phyloP scores from a whole-genome alignment of 2,797 vertebrate species.

The Chelon auratus region DNA sequence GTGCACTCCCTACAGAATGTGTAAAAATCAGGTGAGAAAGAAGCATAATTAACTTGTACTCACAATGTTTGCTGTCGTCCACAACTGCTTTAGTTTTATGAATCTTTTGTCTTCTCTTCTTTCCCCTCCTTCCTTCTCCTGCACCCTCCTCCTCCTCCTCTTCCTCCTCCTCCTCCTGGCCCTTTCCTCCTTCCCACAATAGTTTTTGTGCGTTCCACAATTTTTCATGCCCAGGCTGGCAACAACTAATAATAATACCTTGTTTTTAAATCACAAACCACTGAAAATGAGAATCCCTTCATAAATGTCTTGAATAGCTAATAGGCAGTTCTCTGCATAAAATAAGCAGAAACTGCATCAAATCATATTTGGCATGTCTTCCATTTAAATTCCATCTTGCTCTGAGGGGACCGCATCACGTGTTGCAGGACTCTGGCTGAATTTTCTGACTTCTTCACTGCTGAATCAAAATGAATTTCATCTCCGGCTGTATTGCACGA shows the following conservation, averaged over 20 bases:
- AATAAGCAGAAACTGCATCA: neutral
- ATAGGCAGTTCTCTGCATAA: too few relatives aligned
- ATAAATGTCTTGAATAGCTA: too few relatives aligned
- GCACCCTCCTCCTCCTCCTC: constrained; percentile 37
- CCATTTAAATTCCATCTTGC: neutral
- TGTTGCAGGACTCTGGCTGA: too few relatives aligned
- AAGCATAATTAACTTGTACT: constrained; percentile 72
- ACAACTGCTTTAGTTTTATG: constrained; percentile 77
- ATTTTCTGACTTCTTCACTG: too few relatives aligned
- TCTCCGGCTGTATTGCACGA: too few relatives aligned
- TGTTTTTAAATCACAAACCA: too few relatives aligned
- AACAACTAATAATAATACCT: too few relatives aligned
- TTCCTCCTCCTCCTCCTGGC: constrained; percentile 41
- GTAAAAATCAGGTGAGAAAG: constrained; percentile 51
- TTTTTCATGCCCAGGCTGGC: constrained; percentile 20
- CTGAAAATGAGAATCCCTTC: too few relatives aligned
- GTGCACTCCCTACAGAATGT: constrained; percentile 31
- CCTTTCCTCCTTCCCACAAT: constrained; percentile 54
- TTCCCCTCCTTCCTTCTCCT: constrained; percentile 71
- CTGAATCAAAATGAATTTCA: too few relatives aligned
- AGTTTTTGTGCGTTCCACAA: constrained; percentile 1
- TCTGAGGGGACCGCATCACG: too few relatives aligned
- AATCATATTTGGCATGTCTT: neutral
- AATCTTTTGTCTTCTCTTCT: constrained; percentile 79
- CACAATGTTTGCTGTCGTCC: constrained; percentile 81